These are phyloP conservation scores for Gnathonemus echidnorhynchus DNA, from an alignment of 2,113 vertebrate genomes.

Conservation along the genomic window DNA sequence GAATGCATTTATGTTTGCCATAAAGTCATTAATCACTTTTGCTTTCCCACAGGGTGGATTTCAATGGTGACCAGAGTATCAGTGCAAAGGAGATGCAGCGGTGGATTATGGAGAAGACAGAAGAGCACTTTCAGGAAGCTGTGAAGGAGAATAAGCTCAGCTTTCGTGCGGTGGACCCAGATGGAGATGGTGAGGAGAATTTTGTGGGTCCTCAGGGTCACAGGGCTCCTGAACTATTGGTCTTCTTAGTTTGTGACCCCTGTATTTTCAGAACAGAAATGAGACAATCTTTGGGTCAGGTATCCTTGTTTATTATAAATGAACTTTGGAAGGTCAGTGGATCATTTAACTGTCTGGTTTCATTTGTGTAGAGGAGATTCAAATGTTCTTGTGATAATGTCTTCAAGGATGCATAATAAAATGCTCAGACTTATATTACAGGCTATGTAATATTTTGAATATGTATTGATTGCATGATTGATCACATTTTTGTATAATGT, in stretches of 20 bases:
- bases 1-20: background rate
- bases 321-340: background rate
- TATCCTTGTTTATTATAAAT: background rate
- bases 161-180: slow-evolving; percentile 84
- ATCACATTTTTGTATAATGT: background rate
- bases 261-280: background rate
- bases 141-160: slow-evolving; percentile 81
- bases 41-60: slow-evolving; percentile 69
- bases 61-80: slow-evolving; percentile 74
- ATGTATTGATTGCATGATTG: background rate
- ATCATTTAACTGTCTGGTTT: background rate
- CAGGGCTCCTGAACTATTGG: background rate
- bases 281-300: background rate
- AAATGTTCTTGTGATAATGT: background rate
- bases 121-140: slow-evolving; percentile 89
- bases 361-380: background rate
- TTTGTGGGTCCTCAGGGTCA: background rate
- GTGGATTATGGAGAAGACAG: slow-evolving; percentile 94
- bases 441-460: background rate
- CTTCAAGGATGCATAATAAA: background rate
- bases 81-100: slow-evolving; percentile 88
- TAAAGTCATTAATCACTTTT: background rate
- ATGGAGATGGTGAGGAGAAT: slow-evolving; percentile 72
- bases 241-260: background rate
- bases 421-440: background rate